Evolutionary conservation across 2,113 vertebrate genomes (phyloP).

Genomic region (Ictalurus punctatus): DNA sequence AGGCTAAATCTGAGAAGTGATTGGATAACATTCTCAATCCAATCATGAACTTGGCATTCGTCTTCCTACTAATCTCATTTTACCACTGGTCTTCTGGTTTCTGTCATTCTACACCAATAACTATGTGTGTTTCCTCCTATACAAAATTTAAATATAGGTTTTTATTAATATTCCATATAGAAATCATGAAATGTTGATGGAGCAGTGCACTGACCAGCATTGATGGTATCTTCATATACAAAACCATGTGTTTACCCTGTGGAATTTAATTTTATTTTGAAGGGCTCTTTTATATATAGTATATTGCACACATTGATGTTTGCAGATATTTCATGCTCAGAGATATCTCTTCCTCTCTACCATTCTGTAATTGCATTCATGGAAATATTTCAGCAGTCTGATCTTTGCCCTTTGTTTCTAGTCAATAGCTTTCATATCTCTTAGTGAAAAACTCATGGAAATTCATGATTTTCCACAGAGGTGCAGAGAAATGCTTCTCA

Average conservation of each 20-base stretch:
- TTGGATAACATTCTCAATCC: neutral
- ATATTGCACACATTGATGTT: neutral
- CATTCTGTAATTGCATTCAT: conserved; percentile 19
- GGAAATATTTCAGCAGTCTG: neutral
- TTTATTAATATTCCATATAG: neutral
- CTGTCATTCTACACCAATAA: neutral
- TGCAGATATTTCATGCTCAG: neutral
- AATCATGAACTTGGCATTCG: neutral
- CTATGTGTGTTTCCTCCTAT: neutral
- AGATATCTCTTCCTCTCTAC: neutral
- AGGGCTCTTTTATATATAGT: neutral
- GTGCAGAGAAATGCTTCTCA: conserved; percentile 36
- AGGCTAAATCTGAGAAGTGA: neutral
- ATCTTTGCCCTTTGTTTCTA: conserved; percentile 22
- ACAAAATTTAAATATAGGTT: neutral
- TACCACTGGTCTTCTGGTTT: neutral
- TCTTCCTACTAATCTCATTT: neutral
- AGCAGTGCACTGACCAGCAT: neutral
- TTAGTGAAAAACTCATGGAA: conserved; percentile 51
- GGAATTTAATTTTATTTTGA: conserved; percentile 6
- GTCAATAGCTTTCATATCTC: conserved; percentile 14
- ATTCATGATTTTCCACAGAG: conserved; percentile 47
- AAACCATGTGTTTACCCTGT: neutral
- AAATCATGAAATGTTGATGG: neutral
- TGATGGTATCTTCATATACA: neutral